These are phyloP conservation scores for Chrosomus eos DNA, from an alignment of 2,797 vertebrate genomes.

Conservation along the genomic window DNA sequence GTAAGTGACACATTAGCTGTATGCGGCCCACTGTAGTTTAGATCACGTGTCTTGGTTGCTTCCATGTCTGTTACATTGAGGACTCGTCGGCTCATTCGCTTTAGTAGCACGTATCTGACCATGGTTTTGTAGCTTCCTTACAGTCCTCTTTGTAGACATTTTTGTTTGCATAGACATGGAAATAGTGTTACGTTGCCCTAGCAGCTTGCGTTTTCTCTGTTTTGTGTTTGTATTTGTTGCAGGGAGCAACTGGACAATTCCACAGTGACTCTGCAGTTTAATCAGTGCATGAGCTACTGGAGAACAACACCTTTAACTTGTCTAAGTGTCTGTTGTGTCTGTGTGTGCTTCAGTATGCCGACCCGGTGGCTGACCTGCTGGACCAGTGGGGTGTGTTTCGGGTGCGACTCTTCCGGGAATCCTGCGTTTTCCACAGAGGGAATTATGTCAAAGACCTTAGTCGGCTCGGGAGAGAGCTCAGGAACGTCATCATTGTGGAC, in stretches of 20 bases:
- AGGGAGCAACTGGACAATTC: not conserved
- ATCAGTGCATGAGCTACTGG: slow-evolving; percentile 56
- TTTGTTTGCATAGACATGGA: slow-evolving; percentile 14
- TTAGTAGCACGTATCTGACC: not conserved
- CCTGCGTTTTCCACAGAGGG: slow-evolving; percentile 95
- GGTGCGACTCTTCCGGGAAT: slow-evolving; percentile 92
- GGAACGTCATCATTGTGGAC: slow-evolving; percentile 94
- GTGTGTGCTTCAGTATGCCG: slow-evolving; percentile 85
- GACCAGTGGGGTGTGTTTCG: slow-evolving; percentile 97
- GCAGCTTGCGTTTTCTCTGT: slow-evolving; percentile 25
- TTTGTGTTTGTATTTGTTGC: slow-evolving; percentile 5
- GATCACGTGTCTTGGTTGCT: slow-evolving; percentile 35
- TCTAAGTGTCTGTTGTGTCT: slow-evolving; percentile 41
- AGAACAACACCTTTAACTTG: slow-evolving; percentile 41
- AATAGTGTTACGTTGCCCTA: slow-evolving; percentile 11
- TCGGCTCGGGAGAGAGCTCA: slow-evolving; percentile 93
- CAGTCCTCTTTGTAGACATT: slow-evolving; percentile 1
- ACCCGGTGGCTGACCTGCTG: slow-evolving; percentile 94
- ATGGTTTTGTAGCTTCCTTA: slow-evolving; percentile 35
- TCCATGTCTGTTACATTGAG: slow-evolving; percentile 21
- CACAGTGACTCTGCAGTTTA: not conserved
- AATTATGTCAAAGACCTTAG: slow-evolving; percentile 98
- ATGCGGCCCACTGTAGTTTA: slow-evolving; percentile 45
- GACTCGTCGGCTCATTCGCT: slow-evolving; percentile 7
- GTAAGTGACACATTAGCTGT: slow-evolving; percentile 37